Conservation (phyloP, 2,888 invertebrate species). For the Brachylomia viminalis region DNA sequence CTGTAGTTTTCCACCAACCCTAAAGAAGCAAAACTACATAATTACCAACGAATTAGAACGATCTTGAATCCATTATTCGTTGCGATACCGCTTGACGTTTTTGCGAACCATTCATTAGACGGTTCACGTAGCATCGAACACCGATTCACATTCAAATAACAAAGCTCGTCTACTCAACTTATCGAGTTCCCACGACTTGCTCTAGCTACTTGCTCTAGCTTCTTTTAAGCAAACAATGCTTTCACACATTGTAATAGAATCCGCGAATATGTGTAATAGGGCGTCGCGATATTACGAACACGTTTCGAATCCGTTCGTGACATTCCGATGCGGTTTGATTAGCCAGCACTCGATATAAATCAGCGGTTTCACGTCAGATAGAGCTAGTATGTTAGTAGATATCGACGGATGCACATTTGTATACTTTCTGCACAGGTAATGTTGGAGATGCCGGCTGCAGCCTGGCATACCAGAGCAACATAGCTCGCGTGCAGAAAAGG, state of each 20-base stretch:
- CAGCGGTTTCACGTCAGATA: slow-evolving; percentile 37
- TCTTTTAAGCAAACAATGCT: slow-evolving; percentile 63
- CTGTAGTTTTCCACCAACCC: not conserved
- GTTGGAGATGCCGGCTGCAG: slow-evolving; percentile 36
- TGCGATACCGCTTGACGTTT: slow-evolving; percentile 28
- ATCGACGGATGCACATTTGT: slow-evolving; percentile 46
- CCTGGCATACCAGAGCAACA: slow-evolving; percentile 34
- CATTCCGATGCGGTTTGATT: slow-evolving; percentile 61
- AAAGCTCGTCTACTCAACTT: slow-evolving; percentile 46
- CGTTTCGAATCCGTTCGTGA: slow-evolving; percentile 61
- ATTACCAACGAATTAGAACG: slow-evolving; percentile 35
- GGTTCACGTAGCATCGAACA: slow-evolving; percentile 37
- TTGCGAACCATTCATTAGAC: slow-evolving; percentile 38
- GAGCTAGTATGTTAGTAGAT: slow-evolving; percentile 35
- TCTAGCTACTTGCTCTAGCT: slow-evolving; percentile 46
- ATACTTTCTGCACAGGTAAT: slow-evolving; percentile 56
- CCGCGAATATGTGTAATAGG: slow-evolving; percentile 57
- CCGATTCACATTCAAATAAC: slow-evolving; percentile 61
- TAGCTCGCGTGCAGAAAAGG: no score
- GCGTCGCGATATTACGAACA: slow-evolving; percentile 51
- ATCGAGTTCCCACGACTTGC: slow-evolving; percentile 64
- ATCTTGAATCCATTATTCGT: slow-evolving; percentile 23
- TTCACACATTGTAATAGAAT: slow-evolving; percentile 63
- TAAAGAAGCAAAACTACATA: slow-evolving; percentile 20
- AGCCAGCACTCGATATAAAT: slow-evolving; percentile 45